Conservation (phyloP, 1,140 invertebrate species). For the Dufourea novaeangliae region DNA sequence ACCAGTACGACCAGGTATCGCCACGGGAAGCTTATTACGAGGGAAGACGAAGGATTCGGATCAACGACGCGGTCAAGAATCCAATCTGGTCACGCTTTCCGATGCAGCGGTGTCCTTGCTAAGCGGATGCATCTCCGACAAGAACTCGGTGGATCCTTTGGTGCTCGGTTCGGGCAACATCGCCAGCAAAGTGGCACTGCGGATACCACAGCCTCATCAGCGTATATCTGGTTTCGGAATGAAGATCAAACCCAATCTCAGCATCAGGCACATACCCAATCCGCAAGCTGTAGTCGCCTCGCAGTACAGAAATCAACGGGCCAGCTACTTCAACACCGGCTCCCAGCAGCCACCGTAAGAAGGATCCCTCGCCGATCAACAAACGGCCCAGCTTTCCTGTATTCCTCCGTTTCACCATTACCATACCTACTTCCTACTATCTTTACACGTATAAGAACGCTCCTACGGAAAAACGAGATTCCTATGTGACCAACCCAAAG, state of each 20-base stretch:
- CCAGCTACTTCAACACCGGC: constrained; percentile 66
- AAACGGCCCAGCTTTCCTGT: background rate
- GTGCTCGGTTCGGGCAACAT: constrained; percentile 40
- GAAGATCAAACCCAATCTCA: constrained; percentile 77
- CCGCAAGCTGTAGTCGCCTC: constrained; percentile 77
- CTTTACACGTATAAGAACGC: constrained; percentile 14
- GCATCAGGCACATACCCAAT: constrained; percentile 77
- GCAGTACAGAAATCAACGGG: constrained; percentile 77
- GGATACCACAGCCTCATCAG: constrained; percentile 77
- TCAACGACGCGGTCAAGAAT: constrained; percentile 59
- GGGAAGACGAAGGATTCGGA: constrained; percentile 66
- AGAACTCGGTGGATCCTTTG: constrained; percentile 47
- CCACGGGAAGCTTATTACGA: background rate
- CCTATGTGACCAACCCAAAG: constrained; percentile 54
- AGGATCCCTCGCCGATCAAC: background rate
- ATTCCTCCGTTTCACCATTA: background rate
- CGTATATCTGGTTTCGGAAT: constrained; percentile 75
- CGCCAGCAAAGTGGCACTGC: constrained; percentile 70
- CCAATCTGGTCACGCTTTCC: constrained; percentile 73
- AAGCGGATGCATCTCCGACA: constrained; percentile 50
- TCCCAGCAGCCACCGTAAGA: constrained; percentile 65
- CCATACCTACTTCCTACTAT: background rate
- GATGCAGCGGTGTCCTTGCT: constrained; percentile 74
- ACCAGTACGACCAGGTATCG: background rate
- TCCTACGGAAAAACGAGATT: constrained; percentile 35